These are phyloP conservation scores for Ceratitis capitata DNA, from an alignment of 1,140 invertebrate genomes.

Conservation along the genomic window DNA sequence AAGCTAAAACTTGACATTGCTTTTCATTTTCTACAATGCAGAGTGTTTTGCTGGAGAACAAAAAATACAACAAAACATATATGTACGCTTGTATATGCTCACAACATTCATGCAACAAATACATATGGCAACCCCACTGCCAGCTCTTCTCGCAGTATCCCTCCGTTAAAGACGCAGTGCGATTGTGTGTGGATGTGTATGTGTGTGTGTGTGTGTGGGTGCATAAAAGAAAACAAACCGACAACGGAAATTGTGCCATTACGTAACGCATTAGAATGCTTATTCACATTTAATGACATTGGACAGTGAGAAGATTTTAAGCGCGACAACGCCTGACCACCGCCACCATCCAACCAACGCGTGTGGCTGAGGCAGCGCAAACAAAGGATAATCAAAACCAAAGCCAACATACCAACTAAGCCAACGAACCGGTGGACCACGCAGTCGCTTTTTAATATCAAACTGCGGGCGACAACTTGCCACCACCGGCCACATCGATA, in stretches of 20 bases:
- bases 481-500: neutral
- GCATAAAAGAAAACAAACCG: neutral
- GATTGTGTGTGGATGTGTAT: neutral
- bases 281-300: constrained; percentile 45
- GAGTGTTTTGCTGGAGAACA: neutral
- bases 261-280: constrained; percentile 43
- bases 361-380: no score
- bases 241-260: constrained; percentile 43
- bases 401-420: neutral
- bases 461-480: neutral
- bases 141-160: neutral
- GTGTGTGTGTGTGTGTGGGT: neutral
- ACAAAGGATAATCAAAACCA: neutral
- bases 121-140: neutral
- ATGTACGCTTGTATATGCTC: neutral
- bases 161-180: neutral
- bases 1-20: no score
- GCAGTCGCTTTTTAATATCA: no score
- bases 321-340: neutral
- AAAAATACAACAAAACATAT: neutral
- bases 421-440: no score
- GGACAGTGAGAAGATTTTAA: constrained; percentile 37
- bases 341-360: neutral
- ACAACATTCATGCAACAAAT: neutral
- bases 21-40: no score